Evolutionary conservation across 2,888 invertebrate genomes (phyloP).

Genomic region (Gandaritis pyraliata): DNA sequence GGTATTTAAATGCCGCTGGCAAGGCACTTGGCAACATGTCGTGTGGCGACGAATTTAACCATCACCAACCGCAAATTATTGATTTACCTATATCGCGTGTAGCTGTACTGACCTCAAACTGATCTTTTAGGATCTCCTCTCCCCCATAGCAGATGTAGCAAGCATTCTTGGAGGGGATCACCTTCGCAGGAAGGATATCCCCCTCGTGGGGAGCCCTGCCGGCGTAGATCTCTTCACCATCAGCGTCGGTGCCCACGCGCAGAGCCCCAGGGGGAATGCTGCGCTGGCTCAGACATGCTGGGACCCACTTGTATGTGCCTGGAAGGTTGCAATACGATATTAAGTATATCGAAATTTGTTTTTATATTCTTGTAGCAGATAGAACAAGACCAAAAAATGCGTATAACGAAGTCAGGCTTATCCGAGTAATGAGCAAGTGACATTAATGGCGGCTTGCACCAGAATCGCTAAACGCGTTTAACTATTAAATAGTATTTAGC

Average conservation of each 20-base stretch:
- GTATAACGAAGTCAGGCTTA: no score
- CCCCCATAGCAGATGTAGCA: constrained; percentile 87
- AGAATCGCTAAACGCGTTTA: no score
- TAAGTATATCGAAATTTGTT: no score
- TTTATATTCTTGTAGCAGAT: no score
- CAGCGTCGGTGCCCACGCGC: constrained; percentile 86
- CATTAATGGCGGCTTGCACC: no score
- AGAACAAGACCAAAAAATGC: no score
- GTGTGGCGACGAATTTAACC: no score
- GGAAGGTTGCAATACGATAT: constrained; percentile 24
- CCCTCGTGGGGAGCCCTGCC: constrained; percentile 88
- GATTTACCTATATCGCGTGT: not conserved
- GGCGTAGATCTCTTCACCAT: constrained; percentile 89
- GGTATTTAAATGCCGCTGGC: no score
- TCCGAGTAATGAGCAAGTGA: no score
- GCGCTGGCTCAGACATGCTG: constrained; percentile 76
- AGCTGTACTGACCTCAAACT: constrained; percentile 82
- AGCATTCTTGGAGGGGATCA: constrained; percentile 86
- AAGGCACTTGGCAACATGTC: no score
- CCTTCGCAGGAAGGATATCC: constrained; percentile 87
- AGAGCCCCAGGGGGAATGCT: constrained; percentile 79
- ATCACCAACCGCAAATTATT: no score
- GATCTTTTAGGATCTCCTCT: constrained; percentile 85
- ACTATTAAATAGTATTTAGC: no score
- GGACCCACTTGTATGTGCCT: constrained; percentile 82